A percentile compares a stretch with the other conserved stretches of the same genome.
Conservation (phyloP, 2,113 vertebrate genomes). For the Grallaria varia region DNA sequence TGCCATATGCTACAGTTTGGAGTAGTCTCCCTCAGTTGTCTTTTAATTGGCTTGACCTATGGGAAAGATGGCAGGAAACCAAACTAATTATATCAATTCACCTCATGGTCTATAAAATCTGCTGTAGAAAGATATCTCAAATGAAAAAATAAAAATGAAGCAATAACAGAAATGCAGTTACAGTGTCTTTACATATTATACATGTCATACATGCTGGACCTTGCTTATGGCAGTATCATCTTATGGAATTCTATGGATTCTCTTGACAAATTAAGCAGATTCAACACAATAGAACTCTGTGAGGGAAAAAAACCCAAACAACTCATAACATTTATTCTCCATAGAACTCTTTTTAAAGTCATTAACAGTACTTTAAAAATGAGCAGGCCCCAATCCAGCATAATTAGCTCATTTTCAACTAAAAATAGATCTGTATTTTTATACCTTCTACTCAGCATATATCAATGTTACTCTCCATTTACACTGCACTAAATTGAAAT, state of each 20-base stretch:
- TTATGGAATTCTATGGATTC: neutral
- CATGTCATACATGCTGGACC: neutral
- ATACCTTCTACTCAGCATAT: neutral
- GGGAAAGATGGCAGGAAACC: constrained; percentile 68
- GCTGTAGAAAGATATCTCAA: constrained; percentile 2
- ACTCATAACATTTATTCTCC: neutral
- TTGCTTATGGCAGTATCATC: neutral
- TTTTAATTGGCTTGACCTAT: constrained; percentile 77
- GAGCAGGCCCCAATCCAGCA: neutral
- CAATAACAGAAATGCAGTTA: neutral
- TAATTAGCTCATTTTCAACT: neutral
- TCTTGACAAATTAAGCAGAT: neutral
- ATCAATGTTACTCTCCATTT: neutral
- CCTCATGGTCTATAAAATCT: constrained; percentile 50
- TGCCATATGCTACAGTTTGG: constrained; percentile 70
- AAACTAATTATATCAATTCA: constrained; percentile 72
- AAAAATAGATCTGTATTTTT: neutral
- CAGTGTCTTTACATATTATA: neutral
- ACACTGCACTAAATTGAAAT: neutral
- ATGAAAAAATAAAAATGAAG: constrained; percentile 6
- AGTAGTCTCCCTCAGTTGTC: constrained; percentile 54
- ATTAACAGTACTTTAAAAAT: neutral
- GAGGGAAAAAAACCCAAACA: neutral
- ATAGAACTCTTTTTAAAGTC: neutral
- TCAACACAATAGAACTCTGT: neutral